These are phyloP conservation scores for Cylas formicarius DNA, from an alignment of 1,140 invertebrate genomes.

Conservation along the genomic window DNA sequence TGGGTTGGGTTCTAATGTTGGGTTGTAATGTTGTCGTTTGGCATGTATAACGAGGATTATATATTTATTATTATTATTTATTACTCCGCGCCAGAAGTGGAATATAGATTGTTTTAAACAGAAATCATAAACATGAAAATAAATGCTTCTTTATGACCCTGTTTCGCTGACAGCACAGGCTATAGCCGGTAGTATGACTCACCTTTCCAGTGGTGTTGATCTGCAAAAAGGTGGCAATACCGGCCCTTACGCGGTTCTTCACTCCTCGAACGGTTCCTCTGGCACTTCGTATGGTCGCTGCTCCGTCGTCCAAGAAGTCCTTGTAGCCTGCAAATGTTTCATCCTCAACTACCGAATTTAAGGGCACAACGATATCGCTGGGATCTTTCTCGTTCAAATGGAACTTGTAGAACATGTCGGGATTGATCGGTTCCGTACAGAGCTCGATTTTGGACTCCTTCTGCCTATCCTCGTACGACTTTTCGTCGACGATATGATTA, in stretches of 20 bases:
- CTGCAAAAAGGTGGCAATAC: constrained; percentile 87
- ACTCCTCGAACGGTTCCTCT: constrained; percentile 88
- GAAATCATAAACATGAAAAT: too few relatives aligned
- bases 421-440: constrained; percentile 38
- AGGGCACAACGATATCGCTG: constrained; percentile 46
- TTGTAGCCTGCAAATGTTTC: constrained; percentile 76
- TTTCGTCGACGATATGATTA: constrained; percentile 50
- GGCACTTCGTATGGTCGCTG: constrained; percentile 75
- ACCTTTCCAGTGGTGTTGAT: constrained; percentile 68
- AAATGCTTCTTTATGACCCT: too few relatives aligned
- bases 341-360: constrained; percentile 46
- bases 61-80: too few relatives aligned
- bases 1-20: too few relatives aligned
- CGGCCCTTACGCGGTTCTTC: constrained; percentile 86
- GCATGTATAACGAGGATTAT: too few relatives aligned
- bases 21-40: too few relatives aligned
- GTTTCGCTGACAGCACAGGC: too few relatives aligned
- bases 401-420: constrained; percentile 71
- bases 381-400: constrained; percentile 70
- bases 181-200: constrained; percentile 33
- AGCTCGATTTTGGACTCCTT: constrained; percentile 4
- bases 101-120: too few relatives aligned
- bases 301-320: constrained; percentile 59
- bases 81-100: too few relatives aligned
- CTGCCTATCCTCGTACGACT: constrained; percentile 56